phyloP scores from a whole-genome alignment of 2,113 vertebrate genomes.

The Antechinus flavipes region DNA sequence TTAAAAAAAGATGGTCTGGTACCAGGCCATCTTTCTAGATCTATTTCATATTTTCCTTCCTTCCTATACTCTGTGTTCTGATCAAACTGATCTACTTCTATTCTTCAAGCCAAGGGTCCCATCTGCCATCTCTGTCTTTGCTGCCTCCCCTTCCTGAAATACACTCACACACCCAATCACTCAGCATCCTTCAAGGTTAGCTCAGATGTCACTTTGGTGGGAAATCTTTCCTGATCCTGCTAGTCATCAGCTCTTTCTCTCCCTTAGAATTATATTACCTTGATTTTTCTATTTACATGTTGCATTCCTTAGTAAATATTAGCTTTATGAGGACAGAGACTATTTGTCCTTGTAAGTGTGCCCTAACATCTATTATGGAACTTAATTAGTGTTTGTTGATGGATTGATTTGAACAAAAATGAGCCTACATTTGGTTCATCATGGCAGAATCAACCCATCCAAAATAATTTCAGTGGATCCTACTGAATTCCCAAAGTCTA shows the following conservation, averaged over 20 bases:
- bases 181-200: background rate
- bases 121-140: background rate
- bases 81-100: background rate
- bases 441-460: background rate
- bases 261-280: background rate
- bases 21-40: background rate
- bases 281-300: background rate
- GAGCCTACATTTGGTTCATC: background rate
- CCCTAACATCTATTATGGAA: background rate
- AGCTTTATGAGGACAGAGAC: background rate
- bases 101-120: background rate
- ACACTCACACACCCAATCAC: background rate
- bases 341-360: background rate
- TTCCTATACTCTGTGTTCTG: background rate
- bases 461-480: background rate
- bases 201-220: background rate
- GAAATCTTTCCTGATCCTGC: background rate
- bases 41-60: background rate
- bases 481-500: background rate
- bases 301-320: background rate
- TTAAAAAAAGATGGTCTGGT: background rate
- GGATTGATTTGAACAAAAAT: background rate
- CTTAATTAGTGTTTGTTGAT: background rate
- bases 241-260: background rate
- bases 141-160: background rate